Conservation (phyloP, 2,888 invertebrate species). For the Phyto melanocephala region DNA sequence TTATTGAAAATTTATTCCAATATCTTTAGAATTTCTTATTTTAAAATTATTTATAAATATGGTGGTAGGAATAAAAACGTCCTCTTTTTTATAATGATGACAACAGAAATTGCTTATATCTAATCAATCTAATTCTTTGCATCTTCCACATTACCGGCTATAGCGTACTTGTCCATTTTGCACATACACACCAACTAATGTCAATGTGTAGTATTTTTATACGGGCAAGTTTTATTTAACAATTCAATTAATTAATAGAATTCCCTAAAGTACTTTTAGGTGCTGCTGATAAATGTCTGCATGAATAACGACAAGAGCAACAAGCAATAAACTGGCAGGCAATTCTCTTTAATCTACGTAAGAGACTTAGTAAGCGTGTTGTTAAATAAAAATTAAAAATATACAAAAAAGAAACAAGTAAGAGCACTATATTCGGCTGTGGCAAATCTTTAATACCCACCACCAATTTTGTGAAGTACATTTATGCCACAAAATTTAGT, state of each 20-base stretch:
- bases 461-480: too few relatives aligned
- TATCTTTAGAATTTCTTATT: too few relatives aligned
- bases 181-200: neutral
- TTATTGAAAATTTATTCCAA: too few relatives aligned
- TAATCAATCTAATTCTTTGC: too few relatives aligned
- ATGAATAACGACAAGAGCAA: neutral
- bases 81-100: too few relatives aligned
- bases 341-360: neutral
- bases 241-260: conserved; percentile 58
- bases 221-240: neutral
- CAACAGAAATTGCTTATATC: too few relatives aligned
- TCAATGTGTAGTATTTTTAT: neutral
- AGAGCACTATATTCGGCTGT: too few relatives aligned
- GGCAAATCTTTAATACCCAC: too few relatives aligned
- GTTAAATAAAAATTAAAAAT: neutral
- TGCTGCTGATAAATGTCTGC: conserved; percentile 32
- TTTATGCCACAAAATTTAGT: too few relatives aligned
- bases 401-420: too few relatives aligned
- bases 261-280: conserved; percentile 61
- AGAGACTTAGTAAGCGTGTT: conserved; percentile 42
- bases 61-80: too few relatives aligned
- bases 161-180: neutral
- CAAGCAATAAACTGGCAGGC: neutral
- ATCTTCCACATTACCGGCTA: neutral
- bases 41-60: too few relatives aligned